A percentile compares a stretch with the other conserved stretches of the same genome.
phyloP scores from a whole-genome alignment of 2,113 vertebrate genomes.

The Gobiocypris rarus region DNA sequence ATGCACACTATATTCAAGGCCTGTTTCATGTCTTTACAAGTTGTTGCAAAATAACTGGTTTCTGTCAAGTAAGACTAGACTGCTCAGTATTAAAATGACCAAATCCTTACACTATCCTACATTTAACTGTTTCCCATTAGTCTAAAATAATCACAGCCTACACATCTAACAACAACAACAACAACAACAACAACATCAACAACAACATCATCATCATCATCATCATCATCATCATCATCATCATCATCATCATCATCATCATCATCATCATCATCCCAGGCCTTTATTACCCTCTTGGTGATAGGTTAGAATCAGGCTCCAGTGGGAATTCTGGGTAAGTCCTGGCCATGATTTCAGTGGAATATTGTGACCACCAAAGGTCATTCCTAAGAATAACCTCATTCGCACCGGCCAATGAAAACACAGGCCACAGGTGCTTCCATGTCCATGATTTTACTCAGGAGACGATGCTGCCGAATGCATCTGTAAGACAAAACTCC shows the following conservation, averaged over 20 bases:
- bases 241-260: too few relatives aligned
- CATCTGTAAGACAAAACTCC: neutral
- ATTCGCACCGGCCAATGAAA: neutral
- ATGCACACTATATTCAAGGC: neutral
- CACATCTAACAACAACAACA: slow-evolving; percentile 2
- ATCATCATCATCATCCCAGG: neutral
- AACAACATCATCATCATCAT: too few relatives aligned
- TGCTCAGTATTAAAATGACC: neutral
- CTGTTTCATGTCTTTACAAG: slow-evolving; percentile 8
- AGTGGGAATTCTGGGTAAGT: neutral
- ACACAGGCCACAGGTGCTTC: neutral
- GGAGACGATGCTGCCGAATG: neutral
- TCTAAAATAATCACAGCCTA: neutral
- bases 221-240: too few relatives aligned
- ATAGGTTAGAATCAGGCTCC: slow-evolving; percentile 7
- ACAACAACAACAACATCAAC: neutral
- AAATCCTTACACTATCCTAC: neutral
- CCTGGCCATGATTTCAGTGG: slow-evolving; percentile 15
- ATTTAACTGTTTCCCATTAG: neutral
- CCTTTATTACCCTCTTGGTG: neutral
- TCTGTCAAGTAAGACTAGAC: neutral
- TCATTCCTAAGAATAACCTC: slow-evolving; percentile 64
- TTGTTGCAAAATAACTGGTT: neutral
- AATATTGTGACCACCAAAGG: slow-evolving; percentile 52
- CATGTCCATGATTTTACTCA: neutral